Conservation (phyloP, 2,113 vertebrate species). For the Petrocephalus microphthalmus region DNA sequence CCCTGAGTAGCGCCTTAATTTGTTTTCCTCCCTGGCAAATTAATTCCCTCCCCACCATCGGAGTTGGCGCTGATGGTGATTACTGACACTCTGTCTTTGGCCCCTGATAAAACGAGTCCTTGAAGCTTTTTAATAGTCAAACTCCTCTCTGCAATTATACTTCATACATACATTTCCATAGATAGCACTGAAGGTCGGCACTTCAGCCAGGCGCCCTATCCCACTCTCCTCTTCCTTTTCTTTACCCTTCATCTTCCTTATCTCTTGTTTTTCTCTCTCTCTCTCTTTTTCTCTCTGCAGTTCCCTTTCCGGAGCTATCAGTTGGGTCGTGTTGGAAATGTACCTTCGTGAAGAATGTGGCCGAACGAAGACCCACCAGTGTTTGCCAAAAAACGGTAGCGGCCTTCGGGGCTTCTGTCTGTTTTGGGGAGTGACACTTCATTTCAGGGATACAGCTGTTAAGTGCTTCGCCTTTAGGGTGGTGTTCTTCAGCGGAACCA, state of each 20-base stretch:
- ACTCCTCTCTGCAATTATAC: slow-evolving; percentile 64
- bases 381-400: slow-evolving; percentile 3
- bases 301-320: slow-evolving; percentile 21
- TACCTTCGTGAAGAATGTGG: background rate
- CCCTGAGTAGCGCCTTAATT: slow-evolving; percentile 56
- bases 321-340: background rate
- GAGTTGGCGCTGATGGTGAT: slow-evolving; percentile 50
- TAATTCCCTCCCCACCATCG: slow-evolving; percentile 65
- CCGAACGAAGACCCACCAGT: background rate
- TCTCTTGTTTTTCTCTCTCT: slow-evolving; percentile 8
- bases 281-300: slow-evolving; percentile 15
- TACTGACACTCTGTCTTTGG: slow-evolving; percentile 44
- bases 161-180: slow-evolving; percentile 63
- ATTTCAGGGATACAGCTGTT: background rate
- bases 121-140: slow-evolving; percentile 58
- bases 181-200: slow-evolving; percentile 62
- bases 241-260: background rate
- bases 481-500: background rate
- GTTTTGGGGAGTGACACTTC: background rate
- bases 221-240: slow-evolving; percentile 13
- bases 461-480: background rate
- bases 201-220: slow-evolving; percentile 32
- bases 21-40: slow-evolving; percentile 66
- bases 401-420: background rate
- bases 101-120: slow-evolving; percentile 50